Conservation (phyloP, 1,140 invertebrate species). For the Lasioglossum baleicum region DNA sequence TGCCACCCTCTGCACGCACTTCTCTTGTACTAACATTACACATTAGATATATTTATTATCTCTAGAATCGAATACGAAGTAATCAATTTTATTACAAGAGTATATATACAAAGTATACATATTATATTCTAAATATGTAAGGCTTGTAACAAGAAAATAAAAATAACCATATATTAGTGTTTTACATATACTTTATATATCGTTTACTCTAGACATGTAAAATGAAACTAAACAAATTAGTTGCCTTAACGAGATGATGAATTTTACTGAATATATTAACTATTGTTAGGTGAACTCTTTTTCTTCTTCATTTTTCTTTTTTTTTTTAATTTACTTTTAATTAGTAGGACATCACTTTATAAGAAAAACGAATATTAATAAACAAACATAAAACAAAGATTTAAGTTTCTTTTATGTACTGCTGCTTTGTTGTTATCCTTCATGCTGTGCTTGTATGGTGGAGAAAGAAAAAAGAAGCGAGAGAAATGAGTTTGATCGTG, state of each 20-base stretch:
- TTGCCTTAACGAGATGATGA: slow-evolving; percentile 73
- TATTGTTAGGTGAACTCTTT: slow-evolving; percentile 64
- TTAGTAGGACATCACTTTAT: slow-evolving; percentile 70
- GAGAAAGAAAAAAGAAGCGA: slow-evolving; percentile 13
- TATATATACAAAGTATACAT: slow-evolving; percentile 79
- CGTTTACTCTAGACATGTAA: slow-evolving; percentile 77
- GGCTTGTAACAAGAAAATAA: slow-evolving; percentile 80
- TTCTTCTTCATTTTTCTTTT: slow-evolving; percentile 63
- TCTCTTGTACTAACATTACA: slow-evolving; percentile 79
- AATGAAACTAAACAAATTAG: slow-evolving; percentile 75
- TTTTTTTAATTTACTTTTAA: slow-evolving; percentile 69
- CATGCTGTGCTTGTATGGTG: slow-evolving; percentile 53
- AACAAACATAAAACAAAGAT: slow-evolving; percentile 64
- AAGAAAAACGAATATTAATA: slow-evolving; percentile 70
- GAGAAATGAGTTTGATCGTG: slow-evolving; percentile 39
- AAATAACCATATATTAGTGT: slow-evolving; percentile 80
- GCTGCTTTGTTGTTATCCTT: slow-evolving; percentile 64
- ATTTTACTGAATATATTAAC: slow-evolving; percentile 67
- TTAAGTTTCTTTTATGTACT: slow-evolving; percentile 59
- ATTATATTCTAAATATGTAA: slow-evolving; percentile 79
- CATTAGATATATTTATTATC: slow-evolving; percentile 79
- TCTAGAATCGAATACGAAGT: slow-evolving; percentile 76
- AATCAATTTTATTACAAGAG: slow-evolving; percentile 80
- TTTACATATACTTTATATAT: slow-evolving; percentile 80
- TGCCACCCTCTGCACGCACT: slow-evolving; percentile 79